Evolutionary conservation across 2,797 vertebrate genomes (phyloP).

Genomic region (Smutsia temminckii): DNA sequence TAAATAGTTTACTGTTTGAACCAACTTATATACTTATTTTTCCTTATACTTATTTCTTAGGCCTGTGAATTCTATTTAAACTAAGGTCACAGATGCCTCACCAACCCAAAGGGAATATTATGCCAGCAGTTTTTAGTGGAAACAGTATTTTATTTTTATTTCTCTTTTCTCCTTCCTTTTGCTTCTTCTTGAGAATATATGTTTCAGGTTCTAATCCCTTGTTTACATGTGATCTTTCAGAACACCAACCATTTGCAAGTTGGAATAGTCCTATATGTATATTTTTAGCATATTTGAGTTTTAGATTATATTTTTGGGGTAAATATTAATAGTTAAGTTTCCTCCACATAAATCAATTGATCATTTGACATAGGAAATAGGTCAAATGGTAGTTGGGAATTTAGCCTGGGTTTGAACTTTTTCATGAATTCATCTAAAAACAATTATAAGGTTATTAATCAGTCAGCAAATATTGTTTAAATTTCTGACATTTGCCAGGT

Average conservation of each 20-base stretch:
- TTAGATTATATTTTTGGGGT: background rate
- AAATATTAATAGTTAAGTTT: slow-evolving; percentile 36
- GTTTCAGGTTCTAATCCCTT: slow-evolving; percentile 1
- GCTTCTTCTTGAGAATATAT: background rate
- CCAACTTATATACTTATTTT: background rate
- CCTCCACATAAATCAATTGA: background rate
- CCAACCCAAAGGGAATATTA: background rate
- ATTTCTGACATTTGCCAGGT: background rate
- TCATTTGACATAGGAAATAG: slow-evolving; percentile 14
- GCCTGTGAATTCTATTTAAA: background rate
- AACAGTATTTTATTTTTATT: background rate
- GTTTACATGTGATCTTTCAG: background rate
- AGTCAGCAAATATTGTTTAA: background rate
- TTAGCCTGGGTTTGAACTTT: slow-evolving; percentile 48
- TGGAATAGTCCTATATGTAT: background rate
- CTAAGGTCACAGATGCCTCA: background rate
- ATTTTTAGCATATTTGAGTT: background rate
- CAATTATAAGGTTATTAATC: slow-evolving; percentile 15
- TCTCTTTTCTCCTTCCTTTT: background rate
- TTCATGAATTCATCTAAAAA: background rate
- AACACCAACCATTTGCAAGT: background rate
- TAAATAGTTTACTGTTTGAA: slow-evolving; percentile 10
- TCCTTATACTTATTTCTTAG: slow-evolving; percentile 7
- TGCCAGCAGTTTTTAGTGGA: background rate
- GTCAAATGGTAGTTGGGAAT: background rate